phyloP scores from a whole-genome alignment of 2,797 vertebrate species.

The Coreius guichenoti region DNA sequence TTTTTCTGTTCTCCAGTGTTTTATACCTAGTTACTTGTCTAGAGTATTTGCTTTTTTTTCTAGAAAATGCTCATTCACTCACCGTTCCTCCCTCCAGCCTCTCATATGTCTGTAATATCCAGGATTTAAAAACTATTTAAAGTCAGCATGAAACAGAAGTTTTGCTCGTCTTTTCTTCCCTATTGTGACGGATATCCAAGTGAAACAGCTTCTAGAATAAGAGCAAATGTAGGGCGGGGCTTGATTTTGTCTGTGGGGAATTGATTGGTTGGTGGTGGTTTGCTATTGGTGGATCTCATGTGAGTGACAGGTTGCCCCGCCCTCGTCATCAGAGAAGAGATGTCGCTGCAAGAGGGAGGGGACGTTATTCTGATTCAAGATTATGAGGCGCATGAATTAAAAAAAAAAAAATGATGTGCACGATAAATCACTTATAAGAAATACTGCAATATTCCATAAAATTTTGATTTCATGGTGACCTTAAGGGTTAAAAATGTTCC shows the following conservation, averaged over 20 bases:
- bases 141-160: too few relatives aligned
- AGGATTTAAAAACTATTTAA: not conserved
- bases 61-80: not conserved
- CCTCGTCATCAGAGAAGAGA: not conserved
- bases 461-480: not conserved
- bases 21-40: not conserved
- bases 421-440: not conserved
- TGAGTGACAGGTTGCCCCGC: not conserved
- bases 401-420: not conserved
- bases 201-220: not conserved
- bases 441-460: not conserved
- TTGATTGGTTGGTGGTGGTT: not conserved
- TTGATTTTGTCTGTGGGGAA: too few relatives aligned
- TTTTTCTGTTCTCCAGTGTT: too few relatives aligned
- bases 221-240: not conserved
- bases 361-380: not conserved
- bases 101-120: not conserved
- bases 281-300: not conserved
- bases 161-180: not conserved
- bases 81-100: not conserved
- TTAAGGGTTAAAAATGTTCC: slow-evolving; percentile 19
- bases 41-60: not conserved
- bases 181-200: not conserved
- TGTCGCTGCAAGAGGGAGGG: not conserved
- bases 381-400: not conserved